Percentiles rank a stretch among this genome's conserved stretches.
These are phyloP conservation scores for Ridgeia piscesae DNA, from an alignment of 1,140 invertebrate species.

Conservation along the genomic window DNA sequence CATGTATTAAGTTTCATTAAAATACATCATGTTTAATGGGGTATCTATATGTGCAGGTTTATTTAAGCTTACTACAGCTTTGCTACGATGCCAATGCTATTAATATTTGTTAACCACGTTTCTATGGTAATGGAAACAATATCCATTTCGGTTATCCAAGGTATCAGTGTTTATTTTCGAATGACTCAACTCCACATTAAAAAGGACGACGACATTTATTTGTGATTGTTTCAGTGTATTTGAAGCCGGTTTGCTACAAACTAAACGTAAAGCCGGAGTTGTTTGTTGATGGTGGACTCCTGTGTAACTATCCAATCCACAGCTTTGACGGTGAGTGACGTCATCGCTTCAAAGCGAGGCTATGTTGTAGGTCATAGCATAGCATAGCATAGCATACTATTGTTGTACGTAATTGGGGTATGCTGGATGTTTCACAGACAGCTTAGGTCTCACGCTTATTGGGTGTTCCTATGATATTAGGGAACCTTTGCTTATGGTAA, in stretches of 20 bases:
- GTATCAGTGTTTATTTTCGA: neutral
- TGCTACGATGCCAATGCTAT: too few species aligned
- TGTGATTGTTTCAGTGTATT: neutral
- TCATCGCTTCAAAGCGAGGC: neutral
- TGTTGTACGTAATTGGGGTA: neutral
- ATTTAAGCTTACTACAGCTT: too few species aligned
- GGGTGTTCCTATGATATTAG: neutral
- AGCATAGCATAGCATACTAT: too few species aligned
- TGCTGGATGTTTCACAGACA: neutral
- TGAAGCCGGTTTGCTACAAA: constrained; percentile 2
- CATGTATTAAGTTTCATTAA: neutral
- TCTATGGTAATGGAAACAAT: too few species aligned
- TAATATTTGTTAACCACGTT: too few species aligned
- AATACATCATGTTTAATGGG: neutral
- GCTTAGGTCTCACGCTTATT: neutral
- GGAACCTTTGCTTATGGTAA: neutral
- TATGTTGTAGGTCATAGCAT: neutral
- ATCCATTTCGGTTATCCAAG: neutral
- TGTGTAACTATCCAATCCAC: constrained; percentile 24
- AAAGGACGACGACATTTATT: neutral
- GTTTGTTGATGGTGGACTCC: constrained; percentile 17
- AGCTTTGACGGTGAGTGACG: constrained; percentile 24
- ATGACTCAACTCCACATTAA: neutral
- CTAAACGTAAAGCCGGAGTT: neutral
- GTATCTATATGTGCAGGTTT: neutral